A percentile compares a stretch with the other conserved stretches of the same genome.
These are phyloP conservation scores for Drosophila mulleri DNA, from an alignment of 2,888 invertebrate species.

Conservation along the genomic window DNA sequence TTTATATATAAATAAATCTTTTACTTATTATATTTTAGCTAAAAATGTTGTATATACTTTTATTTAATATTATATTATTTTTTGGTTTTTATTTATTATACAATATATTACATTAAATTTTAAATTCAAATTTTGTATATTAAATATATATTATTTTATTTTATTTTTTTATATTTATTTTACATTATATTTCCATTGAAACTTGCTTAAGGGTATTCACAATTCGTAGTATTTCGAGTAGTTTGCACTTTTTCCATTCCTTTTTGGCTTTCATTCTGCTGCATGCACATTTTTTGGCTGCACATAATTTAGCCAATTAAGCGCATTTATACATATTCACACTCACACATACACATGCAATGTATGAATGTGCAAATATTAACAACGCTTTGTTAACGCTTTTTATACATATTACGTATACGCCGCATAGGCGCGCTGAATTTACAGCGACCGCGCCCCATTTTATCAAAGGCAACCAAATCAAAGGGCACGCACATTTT, in stretches of 20 bases:
- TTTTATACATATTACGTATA: slow-evolving; percentile 34
- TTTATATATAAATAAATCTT: too few relatives aligned
- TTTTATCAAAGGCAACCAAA: slow-evolving; percentile 26
- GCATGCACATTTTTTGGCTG: slow-evolving; percentile 33
- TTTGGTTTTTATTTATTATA: too few relatives aligned
- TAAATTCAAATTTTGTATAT: too few relatives aligned
- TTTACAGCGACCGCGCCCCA: slow-evolving; percentile 34
- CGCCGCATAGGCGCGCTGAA: slow-evolving; percentile 9
- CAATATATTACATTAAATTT: too few relatives aligned
- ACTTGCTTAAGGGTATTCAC: slow-evolving; percentile 10
- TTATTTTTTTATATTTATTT: too few relatives aligned
- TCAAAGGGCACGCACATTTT: slow-evolving; percentile 14
- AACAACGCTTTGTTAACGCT: slow-evolving; percentile 27
- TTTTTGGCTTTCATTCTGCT: slow-evolving; percentile 35
- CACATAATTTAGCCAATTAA: slow-evolving; percentile 65
- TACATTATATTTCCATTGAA: too few relatives aligned
- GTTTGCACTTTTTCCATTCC: slow-evolving; percentile 11
- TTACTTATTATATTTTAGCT: too few relatives aligned
- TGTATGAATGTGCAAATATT: slow-evolving; percentile 32
- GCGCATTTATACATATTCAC: slow-evolving; percentile 38
- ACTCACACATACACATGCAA: too few relatives aligned
- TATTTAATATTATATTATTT: too few relatives aligned
- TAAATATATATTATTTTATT: too few relatives aligned
- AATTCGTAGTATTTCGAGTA: neutral
- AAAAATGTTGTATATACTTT: too few relatives aligned